A percentile compares a stretch with the other conserved stretches of the same genome.
Evolutionary conservation across 2,888 invertebrate species (phyloP).

Genomic region (Anoncus sp.): DNA sequence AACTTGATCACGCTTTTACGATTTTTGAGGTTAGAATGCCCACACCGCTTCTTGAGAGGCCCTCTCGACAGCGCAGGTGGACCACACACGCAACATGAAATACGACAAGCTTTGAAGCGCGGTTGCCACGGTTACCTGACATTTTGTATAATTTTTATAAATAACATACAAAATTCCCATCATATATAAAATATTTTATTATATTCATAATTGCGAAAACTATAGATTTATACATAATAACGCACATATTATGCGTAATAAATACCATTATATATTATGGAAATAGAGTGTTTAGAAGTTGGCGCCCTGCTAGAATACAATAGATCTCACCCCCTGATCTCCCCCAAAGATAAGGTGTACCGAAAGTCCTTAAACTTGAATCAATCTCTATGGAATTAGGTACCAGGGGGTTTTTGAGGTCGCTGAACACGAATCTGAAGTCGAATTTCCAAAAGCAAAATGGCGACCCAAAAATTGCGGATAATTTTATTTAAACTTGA

Average conservation of each 20-base stretch:
- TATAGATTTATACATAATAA: conserved; percentile 2
- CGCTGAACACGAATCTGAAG: too few relatives aligned
- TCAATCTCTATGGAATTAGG: too few relatives aligned
- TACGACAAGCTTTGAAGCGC: conserved; percentile 7
- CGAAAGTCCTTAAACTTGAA: not conserved
- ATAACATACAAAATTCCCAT: conserved; percentile 22
- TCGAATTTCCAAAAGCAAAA: too few relatives aligned
- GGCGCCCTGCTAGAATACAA: conserved; percentile 23
- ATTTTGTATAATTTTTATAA: conserved; percentile 7
- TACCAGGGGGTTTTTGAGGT: too few relatives aligned
- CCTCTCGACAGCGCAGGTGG: conserved; percentile 10
- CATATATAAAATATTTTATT: not conserved
- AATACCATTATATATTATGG: conserved; percentile 14
- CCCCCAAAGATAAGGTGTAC: conserved; percentile 33
- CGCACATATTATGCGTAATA: conserved; percentile 25
- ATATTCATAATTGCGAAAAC: conserved; percentile 20
- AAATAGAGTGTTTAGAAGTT: conserved; percentile 35
- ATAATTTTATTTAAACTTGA: too few relatives aligned
- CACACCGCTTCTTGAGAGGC: conserved; percentile 10
- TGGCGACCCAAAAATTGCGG: too few relatives aligned
- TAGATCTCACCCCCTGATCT: conserved; percentile 8
- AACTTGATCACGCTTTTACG: too few relatives aligned
- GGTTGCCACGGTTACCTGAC: conserved; percentile 15
- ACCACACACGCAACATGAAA: conserved; percentile 24
- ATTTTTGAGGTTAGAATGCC: conserved; percentile 9